These are phyloP conservation scores for Rallus crepitans DNA, from an alignment of 2,797 vertebrate species.

Conservation along the genomic window DNA sequence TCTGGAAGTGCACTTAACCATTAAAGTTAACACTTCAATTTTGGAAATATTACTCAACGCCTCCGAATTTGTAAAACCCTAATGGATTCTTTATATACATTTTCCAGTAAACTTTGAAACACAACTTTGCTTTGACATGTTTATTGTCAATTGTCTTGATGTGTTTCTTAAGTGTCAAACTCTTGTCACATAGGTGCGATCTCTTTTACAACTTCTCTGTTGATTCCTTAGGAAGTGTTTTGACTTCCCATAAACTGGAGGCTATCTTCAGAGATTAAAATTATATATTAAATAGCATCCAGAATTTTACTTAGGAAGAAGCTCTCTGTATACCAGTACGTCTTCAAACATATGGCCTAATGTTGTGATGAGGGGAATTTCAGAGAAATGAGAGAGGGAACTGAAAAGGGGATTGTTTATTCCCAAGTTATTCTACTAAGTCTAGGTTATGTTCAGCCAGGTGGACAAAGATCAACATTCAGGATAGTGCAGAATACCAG, in stretches of 20 bases:
- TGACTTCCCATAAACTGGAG: neutral
- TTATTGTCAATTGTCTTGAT: neutral
- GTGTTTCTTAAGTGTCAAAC: neutral
- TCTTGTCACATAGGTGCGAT: neutral
- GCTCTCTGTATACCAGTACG: neutral
- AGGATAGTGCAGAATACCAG: neutral
- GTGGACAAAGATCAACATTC: neutral
- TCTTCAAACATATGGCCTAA: neutral
- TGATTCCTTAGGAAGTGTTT: neutral
- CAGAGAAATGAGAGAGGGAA: neutral
- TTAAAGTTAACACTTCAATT: neutral
- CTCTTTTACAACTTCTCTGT: neutral
- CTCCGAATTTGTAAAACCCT: neutral
- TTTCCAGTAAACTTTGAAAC: neutral
- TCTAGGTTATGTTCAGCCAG: neutral
- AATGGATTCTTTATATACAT: neutral
- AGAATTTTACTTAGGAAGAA: neutral
- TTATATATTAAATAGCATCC: neutral
- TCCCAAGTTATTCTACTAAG: neutral
- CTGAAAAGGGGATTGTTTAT: neutral
- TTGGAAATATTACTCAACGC: neutral
- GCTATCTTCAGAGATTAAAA: neutral
- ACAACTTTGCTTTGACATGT: neutral
- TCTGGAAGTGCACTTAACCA: neutral
- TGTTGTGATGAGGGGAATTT: neutral